Evolutionary conservation across 1,140 invertebrate genomes (phyloP), one percentile per base, ranked within the genome.

Genomic region (Sitophilus oryzae): DNA sequence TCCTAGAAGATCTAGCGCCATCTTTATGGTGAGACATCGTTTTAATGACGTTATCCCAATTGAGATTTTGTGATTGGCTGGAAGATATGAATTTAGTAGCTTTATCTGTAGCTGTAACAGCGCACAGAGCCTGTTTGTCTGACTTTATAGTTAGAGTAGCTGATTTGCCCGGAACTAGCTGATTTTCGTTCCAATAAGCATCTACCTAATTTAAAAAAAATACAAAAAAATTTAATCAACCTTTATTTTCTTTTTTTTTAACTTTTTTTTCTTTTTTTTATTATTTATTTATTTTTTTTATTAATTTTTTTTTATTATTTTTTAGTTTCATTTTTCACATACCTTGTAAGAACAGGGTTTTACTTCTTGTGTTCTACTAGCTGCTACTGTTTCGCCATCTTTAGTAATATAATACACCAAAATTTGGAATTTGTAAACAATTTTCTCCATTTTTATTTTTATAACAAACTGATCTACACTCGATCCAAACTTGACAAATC

Each of bases 71-170:
- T 8, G 30, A 38, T 34, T 40, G 25, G 38, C 9, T 30, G 19
- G 22, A 30, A n/a, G n/a, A n/a, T n/a, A n/a, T n/a, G 44, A 82
- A 75, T 38, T 71, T 73, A 0, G 78, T 76, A 38, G 80, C 79
- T 55, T 78, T 78, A 66, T 85, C 83, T 0, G 82, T 73, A 0
- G 76, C 76, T 1, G 79, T 79, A 10, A 83, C 59, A 16, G 77
- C 77, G 61, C 83, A 84, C 0, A 82, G 58, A 0, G 81, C 82
- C 30, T 71, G 71, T 0, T 78, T 74, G 0, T 71, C 68, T 2
- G 81, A 76, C 52, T 76, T 71, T 0, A 85, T 58, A 16, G 72
- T 67, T 5, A 83, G 63, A 5, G 68, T 70, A 3, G 76, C 75
- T 1, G 68, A 54, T 2, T 67, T 71, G 2, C 81, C 82, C 0